Conservation (phyloP, 2,113 vertebrate species). For the Hippocampus barbouri region DNA sequence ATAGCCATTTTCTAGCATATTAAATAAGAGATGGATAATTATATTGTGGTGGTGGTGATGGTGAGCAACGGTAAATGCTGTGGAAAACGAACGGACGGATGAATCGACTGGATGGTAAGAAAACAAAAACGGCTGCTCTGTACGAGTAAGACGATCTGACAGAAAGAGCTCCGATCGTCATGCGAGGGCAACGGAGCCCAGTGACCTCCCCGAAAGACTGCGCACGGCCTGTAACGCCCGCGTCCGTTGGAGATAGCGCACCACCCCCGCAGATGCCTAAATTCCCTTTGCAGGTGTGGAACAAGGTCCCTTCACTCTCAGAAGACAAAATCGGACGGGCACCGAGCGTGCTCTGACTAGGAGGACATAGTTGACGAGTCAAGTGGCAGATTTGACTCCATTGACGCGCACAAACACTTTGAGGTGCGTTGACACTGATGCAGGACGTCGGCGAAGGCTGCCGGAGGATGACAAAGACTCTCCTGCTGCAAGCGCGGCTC, state of each 20-base stretch:
- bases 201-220: constrained; percentile 69
- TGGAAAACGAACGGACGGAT: too few species aligned
- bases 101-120: not conserved
- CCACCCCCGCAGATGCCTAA: constrained; percentile 70
- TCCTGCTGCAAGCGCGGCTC: constrained; percentile 56
- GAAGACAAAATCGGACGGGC: constrained; percentile 16
- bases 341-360: constrained; percentile 29
- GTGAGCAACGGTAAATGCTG: too few species aligned
- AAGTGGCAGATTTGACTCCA: constrained; percentile 26
- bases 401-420: constrained; percentile 20
- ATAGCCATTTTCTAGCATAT: too few species aligned
- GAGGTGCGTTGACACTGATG: not conserved
- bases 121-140: constrained; percentile 53
- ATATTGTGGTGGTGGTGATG: too few species aligned
- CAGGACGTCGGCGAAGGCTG: constrained; percentile 25
- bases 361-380: constrained; percentile 14
- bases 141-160: constrained; percentile 40
- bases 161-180: constrained; percentile 61
- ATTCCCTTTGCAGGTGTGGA: constrained; percentile 39
- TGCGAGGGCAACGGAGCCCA: constrained; percentile 69
- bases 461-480: constrained; percentile 33
- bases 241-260: constrained; percentile 65
- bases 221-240: constrained; percentile 53
- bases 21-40: too few species aligned
- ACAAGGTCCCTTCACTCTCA: constrained; percentile 22